Conservation (phyloP, 2,113 vertebrate species). For the Nanorana parkeri region DNA sequence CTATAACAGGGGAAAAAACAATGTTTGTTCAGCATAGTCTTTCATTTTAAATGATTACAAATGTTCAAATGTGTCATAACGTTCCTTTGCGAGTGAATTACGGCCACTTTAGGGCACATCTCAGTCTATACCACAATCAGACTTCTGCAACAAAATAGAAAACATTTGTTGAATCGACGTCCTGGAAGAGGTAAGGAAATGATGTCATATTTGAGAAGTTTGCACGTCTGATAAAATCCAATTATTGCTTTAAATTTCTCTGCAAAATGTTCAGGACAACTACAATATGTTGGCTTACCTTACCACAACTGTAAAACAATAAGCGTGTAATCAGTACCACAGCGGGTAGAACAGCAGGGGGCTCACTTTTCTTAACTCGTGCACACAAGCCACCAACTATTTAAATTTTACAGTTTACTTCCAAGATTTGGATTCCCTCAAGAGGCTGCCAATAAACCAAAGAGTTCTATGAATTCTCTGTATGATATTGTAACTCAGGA, state of each 20-base stretch:
- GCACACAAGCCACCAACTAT: slow-evolving; percentile 20
- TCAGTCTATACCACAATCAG: slow-evolving; percentile 57
- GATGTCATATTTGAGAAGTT: slow-evolving; percentile 65
- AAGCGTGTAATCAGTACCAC: slow-evolving; percentile 6
- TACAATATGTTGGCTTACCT: slow-evolving; percentile 51
- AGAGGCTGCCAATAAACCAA: background rate
- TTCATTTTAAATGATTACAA: slow-evolving; percentile 75
- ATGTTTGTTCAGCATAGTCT: slow-evolving; percentile 65
- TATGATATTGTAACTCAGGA: background rate
- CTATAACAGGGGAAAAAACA: slow-evolving; percentile 61
- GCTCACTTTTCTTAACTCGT: slow-evolving; percentile 53
- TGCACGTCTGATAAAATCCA: slow-evolving; percentile 68
- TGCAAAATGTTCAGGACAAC: slow-evolving; percentile 51
- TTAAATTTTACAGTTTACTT: slow-evolving; percentile 31
- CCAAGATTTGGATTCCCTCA: background rate
- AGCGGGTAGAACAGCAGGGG: slow-evolving; percentile 59
- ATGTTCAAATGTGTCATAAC: slow-evolving; percentile 71
- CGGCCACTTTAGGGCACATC: slow-evolving; percentile 67
- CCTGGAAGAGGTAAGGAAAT: slow-evolving; percentile 67
- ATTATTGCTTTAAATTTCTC: slow-evolving; percentile 58
- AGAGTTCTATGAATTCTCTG: background rate
- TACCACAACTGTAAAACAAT: background rate
- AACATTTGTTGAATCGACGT: slow-evolving; percentile 68
- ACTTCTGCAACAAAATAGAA: slow-evolving; percentile 68
- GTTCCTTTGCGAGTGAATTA: slow-evolving; percentile 68